Conservation (phyloP, 2,888 invertebrate genomes). For the Amiota minor region DNA sequence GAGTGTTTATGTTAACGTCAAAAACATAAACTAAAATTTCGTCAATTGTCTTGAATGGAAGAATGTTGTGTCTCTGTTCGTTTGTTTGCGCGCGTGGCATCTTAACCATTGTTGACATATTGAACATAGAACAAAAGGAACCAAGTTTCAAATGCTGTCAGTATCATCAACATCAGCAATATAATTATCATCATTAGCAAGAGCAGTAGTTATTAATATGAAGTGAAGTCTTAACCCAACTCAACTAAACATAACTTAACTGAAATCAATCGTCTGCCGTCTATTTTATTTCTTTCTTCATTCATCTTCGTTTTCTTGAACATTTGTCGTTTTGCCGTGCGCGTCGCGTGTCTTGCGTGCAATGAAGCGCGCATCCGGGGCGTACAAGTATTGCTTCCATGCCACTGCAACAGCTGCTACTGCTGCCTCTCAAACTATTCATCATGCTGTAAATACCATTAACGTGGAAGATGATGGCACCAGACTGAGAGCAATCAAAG, state of each 20-base stretch:
- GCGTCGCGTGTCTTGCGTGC: constrained; percentile 23
- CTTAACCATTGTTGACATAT: too few species aligned
- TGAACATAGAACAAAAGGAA: too few species aligned
- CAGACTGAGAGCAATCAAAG: constrained; percentile 13
- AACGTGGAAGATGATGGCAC: constrained; percentile 10
- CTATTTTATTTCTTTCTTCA: not conserved
- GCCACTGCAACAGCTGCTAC: constrained; percentile 33
- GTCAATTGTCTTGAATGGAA: too few species aligned
- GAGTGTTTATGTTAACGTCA: too few species aligned
- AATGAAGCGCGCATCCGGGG: constrained; percentile 18
- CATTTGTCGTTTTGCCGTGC: not conserved
- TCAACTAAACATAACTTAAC: not conserved
- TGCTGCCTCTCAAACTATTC: not conserved
- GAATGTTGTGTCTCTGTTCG: not conserved
- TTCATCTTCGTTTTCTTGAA: too few species aligned
- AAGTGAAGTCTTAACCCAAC: not conserved
- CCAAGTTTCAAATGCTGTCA: not conserved
- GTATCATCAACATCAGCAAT: not conserved
- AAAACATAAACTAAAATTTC: too few species aligned
- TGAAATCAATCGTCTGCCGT: not conserved
- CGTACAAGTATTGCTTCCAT: constrained; percentile 21
- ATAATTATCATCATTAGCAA: not conserved
- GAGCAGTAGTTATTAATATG: too few species aligned
- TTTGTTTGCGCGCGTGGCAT: too few species aligned
- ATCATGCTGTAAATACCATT: not conserved